phyloP scores from a whole-genome alignment of 2,888 invertebrate species.

The Zootermopsis nevadensis region DNA sequence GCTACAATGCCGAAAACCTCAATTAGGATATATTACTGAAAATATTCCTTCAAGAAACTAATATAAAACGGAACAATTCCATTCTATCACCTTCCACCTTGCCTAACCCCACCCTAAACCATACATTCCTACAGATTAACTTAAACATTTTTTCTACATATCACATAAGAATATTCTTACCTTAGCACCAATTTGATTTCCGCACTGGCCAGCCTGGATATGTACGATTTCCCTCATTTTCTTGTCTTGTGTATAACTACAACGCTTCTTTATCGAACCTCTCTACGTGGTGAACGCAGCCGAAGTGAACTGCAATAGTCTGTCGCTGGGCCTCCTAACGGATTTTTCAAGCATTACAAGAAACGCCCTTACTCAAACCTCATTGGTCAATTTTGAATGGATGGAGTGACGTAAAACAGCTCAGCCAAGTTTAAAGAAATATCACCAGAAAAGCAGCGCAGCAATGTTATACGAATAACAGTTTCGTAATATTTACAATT shows the following conservation, averaged over 20 bases:
- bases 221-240: conserved; percentile 92
- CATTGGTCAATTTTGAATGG: conserved; percentile 45
- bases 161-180: conserved; percentile 64
- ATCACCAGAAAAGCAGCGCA: not conserved
- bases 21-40: no score
- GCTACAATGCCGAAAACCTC: no score
- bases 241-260: not conserved
- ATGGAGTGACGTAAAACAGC: not conserved
- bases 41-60: no score
- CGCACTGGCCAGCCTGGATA: conserved; percentile 90
- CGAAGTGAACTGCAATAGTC: conserved; percentile 41
- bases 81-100: no score
- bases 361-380: conserved; percentile 34
- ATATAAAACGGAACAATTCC: no score
- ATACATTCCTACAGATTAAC: no score
- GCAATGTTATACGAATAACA: not conserved
- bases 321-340: conserved; percentile 41
- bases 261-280: not conserved
- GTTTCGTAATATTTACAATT: no score
- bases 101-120: no score
- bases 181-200: conserved; percentile 94
- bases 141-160: no score
- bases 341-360: conserved; percentile 43
- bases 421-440: conserved; percentile 30
- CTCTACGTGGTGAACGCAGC: conserved; percentile 1